A percentile compares a stretch with the other conserved stretches of the same genome.
Conservation (phyloP, 2,797 vertebrate genomes). For the Bovichtus variegatus region DNA sequence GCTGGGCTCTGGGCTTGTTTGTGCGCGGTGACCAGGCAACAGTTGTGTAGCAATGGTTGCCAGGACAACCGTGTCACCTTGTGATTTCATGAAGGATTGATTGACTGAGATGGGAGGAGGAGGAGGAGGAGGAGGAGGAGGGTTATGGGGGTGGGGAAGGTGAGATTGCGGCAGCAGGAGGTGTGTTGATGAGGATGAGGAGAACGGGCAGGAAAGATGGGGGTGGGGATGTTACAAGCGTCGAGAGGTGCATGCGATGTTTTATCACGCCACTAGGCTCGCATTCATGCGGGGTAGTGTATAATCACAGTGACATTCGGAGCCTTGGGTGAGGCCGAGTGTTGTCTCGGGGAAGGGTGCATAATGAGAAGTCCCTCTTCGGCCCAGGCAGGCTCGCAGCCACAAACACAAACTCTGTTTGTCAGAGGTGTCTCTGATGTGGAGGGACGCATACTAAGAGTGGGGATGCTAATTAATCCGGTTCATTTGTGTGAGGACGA, state of each 20-base stretch:
- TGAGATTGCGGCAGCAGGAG: constrained; percentile 38
- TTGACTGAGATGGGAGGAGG: constrained; percentile 70
- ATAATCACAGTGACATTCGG: constrained; percentile 71
- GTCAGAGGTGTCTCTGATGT: constrained; percentile 39
- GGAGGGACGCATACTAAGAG: constrained; percentile 39
- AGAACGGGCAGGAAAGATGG: constrained; percentile 14
- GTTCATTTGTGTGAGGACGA: constrained; percentile 35
- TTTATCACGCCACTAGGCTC: constrained; percentile 42
- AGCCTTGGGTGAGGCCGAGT: constrained; percentile 66
- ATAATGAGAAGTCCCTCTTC: constrained; percentile 62
- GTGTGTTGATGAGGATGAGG: constrained; percentile 31
- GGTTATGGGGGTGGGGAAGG: constrained; percentile 34
- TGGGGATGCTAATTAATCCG: constrained; percentile 57
- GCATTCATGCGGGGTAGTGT: constrained; percentile 53
- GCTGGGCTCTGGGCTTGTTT: constrained; percentile 64
- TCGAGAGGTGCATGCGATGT: constrained; percentile 46
- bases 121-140: constrained; percentile 2
- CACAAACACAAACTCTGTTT: constrained; percentile 50
- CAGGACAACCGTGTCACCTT: constrained; percentile 81
- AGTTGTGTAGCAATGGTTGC: constrained; percentile 79
- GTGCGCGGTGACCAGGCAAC: constrained; percentile 77
- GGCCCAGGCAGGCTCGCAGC: constrained; percentile 38
- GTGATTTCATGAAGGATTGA: constrained; percentile 78
- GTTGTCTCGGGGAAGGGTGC: constrained; percentile 49
- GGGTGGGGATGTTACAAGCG: constrained; percentile 18